Base-by-base conservation (phyloP, 64 coral and sea anemone species). In the Stichodactyla helianthus region DNA sequence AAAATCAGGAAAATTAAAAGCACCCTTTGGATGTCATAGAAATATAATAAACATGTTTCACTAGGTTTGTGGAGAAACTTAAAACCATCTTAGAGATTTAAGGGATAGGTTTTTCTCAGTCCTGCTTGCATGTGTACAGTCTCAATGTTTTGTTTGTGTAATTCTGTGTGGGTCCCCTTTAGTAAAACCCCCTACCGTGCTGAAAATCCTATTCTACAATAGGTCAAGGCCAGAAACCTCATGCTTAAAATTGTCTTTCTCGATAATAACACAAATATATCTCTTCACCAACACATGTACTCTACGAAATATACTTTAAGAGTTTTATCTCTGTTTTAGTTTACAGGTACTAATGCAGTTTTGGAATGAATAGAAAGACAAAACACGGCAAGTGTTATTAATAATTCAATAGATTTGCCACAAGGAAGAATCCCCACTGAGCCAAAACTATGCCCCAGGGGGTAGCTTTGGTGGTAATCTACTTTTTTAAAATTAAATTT, bases 331-430 rank as follows among this genome's bases (percentile, higher is more conserved):
- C 68, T 12, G 9, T 22, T 31, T 9, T 31, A 26, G 4, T n/a
- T 74, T 10, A n/a, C 23, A 31, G 12, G 23, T 27, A 74, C 68
- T 27, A 74, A 74, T 74, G 68, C 68, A 74, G n/a, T 74, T 31
- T 74, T 31, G 7, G 68, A 23, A n/a, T 74, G 4, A 28, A 27
- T 27, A 81, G 9, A 4, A 20, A 81, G 78, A 81, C 78, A 81
- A 22, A 81, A 81, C 52, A 52, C 20, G 0, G 51, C 78, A 53
- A 81, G 4, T 18, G 52, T 52, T 19, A 54, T 81, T 12, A 81
- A 81, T 81, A 81, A 81, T 81, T 81, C 25, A 81, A 81, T 19
- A 81, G 50, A 54, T 44, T 81, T 81, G 50, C 78, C 78, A 81
- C 78, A 54, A 81, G 26, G 50, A 44, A 81, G 78, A 81, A 81